Percentiles rank a stretch among this genome's conserved stretches.
phyloP scores from a whole-genome alignment of 2,888 invertebrate genomes.

The Andrena marginata region DNA sequence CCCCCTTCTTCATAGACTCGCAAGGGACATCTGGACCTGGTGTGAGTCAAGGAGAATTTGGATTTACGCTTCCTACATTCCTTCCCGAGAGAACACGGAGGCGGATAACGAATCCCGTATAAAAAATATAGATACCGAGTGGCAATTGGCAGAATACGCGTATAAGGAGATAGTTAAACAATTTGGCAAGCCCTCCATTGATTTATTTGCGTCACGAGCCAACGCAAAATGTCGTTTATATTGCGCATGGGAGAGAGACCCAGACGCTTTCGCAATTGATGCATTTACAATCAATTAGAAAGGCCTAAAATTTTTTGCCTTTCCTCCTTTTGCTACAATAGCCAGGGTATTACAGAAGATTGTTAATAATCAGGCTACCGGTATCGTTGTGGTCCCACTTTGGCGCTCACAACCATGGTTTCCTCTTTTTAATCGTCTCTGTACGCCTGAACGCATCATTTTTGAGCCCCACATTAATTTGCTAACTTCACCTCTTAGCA shows the following conservation, averaged over 20 bases:
- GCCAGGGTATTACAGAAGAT: too few relatives aligned
- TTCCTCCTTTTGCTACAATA: too few relatives aligned
- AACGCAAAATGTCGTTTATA: conserved; percentile 25
- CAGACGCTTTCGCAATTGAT: too few relatives aligned
- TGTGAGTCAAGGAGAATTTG: background rate
- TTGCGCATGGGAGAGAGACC: too few relatives aligned
- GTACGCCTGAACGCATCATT: conserved; percentile 44
- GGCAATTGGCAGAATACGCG: background rate
- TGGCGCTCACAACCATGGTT: conserved; percentile 77
- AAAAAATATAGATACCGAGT: conserved; percentile 10
- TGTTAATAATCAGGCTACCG: too few relatives aligned
- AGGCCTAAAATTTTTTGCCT: too few relatives aligned
- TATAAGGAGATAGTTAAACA: background rate
- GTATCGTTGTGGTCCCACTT: conserved; percentile 71
- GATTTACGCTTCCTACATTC: background rate
- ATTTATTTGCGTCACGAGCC: conserved; percentile 20
- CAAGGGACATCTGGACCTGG: background rate
- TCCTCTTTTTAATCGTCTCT: conserved; percentile 68
- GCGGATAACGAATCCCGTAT: background rate
- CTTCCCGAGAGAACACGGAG: background rate
- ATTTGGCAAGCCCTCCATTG: background rate
- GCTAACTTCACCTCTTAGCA: conserved; percentile 68
- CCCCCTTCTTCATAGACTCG: background rate
- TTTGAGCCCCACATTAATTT: conserved; percentile 67
- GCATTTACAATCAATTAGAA: too few relatives aligned